Evolutionary conservation across 1,140 invertebrate species (phyloP).

Genomic region (Drosophila hydei): DNA sequence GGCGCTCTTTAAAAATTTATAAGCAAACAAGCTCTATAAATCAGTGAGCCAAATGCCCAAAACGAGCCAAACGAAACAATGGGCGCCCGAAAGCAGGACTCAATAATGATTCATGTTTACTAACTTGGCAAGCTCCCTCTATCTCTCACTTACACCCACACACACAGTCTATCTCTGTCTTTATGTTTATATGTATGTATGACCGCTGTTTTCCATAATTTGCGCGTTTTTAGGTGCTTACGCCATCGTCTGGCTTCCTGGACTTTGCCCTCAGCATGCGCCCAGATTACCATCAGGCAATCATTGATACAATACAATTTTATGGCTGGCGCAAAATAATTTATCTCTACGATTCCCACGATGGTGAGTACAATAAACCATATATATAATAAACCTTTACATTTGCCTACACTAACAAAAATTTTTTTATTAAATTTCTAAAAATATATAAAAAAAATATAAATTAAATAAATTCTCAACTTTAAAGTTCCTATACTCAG

Average conservation of each 20-base stretch:
- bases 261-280: constrained; percentile 96
- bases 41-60: constrained; percentile 74
- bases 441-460: not conserved
- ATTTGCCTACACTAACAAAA: not conserved
- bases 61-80: constrained; percentile 57
- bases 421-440: not conserved
- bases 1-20: constrained; percentile 77
- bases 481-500: too few relatives aligned
- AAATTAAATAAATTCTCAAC: too few relatives aligned
- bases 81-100: constrained; percentile 44
- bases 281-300: constrained; percentile 96
- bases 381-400: constrained; percentile 8
- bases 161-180: not conserved
- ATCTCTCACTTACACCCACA: not conserved
- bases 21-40: constrained; percentile 73
- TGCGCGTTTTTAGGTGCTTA: constrained; percentile 87
- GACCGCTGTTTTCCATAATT: constrained; percentile 68
- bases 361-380: constrained; percentile 89
- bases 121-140: constrained; percentile 59
- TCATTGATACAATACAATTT: constrained; percentile 95
- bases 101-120: constrained; percentile 82
- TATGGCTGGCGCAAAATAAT: constrained; percentile 97
- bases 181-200: not conserved
- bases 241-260: constrained; percentile 92
- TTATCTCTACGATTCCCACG: constrained; percentile 97